A percentile compares a stretch with the other conserved stretches of the same genome.
Evolutionary conservation across 2,888 invertebrate species (phyloP).

Genomic region (Anthrax anthrax): DNA sequence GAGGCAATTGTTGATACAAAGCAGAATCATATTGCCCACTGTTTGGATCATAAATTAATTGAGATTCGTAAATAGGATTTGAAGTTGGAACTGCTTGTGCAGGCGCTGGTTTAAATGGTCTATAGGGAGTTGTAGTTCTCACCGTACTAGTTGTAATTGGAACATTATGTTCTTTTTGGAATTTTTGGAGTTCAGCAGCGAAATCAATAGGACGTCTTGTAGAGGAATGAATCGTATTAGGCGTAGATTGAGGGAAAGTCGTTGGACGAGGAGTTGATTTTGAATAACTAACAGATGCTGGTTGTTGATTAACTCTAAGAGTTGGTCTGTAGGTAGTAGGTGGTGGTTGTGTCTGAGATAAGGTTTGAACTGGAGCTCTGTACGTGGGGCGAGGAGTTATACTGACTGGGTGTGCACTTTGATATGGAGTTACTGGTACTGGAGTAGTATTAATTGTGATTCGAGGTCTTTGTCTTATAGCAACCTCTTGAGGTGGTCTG

Average conservation of each 20-base stretch:
- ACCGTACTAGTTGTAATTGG: slow-evolving; percentile 38
- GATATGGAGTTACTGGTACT: slow-evolving; percentile 27
- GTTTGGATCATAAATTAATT: slow-evolving; percentile 59
- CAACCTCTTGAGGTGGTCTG: slow-evolving; percentile 9
- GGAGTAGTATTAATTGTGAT: slow-evolving; percentile 38
- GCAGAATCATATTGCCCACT: slow-evolving; percentile 68
- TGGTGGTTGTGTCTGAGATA: slow-evolving; percentile 39
- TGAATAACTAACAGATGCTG: slow-evolving; percentile 18
- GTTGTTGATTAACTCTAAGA: slow-evolving; percentile 45
- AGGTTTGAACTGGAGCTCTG: slow-evolving; percentile 31
- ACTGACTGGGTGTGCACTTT: slow-evolving; percentile 38
- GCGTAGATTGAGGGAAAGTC: slow-evolving; percentile 6
- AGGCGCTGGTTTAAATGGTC: slow-evolving; percentile 21
- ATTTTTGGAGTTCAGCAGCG: slow-evolving; percentile 60
- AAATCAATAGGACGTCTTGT: slow-evolving; percentile 41
- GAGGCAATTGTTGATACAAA: slow-evolving; percentile 59
- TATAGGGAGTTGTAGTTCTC: slow-evolving; percentile 8
- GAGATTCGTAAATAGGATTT: slow-evolving; percentile 61
- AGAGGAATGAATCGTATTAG: slow-evolving; percentile 24
- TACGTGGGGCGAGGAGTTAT: slow-evolving; percentile 47
- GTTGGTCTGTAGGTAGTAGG: slow-evolving; percentile 54
- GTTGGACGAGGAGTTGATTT: slow-evolving; percentile 23
- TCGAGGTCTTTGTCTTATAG: slow-evolving; percentile 26
- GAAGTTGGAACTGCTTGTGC: slow-evolving; percentile 33
- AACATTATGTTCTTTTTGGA: slow-evolving; percentile 50